These are phyloP conservation scores for Notodromas monacha DNA, from an alignment of 2,888 invertebrate genomes.

Conservation along the genomic window DNA sequence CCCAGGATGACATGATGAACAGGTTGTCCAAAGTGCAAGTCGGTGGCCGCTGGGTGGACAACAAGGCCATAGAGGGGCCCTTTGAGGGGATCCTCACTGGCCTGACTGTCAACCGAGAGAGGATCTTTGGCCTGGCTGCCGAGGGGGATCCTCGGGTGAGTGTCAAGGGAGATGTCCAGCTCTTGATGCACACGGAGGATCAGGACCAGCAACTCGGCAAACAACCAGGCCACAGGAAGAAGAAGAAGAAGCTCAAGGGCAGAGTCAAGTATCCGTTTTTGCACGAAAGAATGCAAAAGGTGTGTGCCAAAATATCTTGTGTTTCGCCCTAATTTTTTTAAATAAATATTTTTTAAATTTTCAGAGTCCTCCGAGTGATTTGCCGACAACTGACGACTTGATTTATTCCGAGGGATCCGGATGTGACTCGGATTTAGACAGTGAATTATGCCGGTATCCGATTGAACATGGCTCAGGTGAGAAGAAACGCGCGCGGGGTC, in stretches of 20 bases:
- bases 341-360: neutral
- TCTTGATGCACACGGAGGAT: too few relatives aligned
- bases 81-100: conserved; percentile 68
- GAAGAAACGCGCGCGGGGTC: too few relatives aligned
- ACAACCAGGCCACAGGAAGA: too few relatives aligned
- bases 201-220: too few relatives aligned
- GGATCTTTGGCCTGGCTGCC: conserved; percentile 44
- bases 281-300: neutral
- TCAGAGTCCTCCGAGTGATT: neutral
- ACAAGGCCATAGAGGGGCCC: conserved; percentile 33
- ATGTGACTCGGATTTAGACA: neutral
- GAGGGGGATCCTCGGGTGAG: conserved; percentile 43
- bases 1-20: conserved; percentile 57
- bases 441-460: neutral
- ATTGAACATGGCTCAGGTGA: neutral
- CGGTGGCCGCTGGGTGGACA: conserved; percentile 43
- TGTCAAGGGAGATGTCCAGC: conserved; percentile 45
- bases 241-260: too few relatives aligned
- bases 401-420: neutral
- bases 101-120: conserved; percentile 47
- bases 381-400: neutral
- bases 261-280: too few relatives aligned
- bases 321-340: too few relatives aligned
- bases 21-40: conserved; percentile 59
- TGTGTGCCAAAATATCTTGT: too few relatives aligned